Evolutionary conservation across 2,113 vertebrate species (phyloP), one percentile per base, ranked within the genome.

Genomic region (Cercopithecus mona): DNA sequence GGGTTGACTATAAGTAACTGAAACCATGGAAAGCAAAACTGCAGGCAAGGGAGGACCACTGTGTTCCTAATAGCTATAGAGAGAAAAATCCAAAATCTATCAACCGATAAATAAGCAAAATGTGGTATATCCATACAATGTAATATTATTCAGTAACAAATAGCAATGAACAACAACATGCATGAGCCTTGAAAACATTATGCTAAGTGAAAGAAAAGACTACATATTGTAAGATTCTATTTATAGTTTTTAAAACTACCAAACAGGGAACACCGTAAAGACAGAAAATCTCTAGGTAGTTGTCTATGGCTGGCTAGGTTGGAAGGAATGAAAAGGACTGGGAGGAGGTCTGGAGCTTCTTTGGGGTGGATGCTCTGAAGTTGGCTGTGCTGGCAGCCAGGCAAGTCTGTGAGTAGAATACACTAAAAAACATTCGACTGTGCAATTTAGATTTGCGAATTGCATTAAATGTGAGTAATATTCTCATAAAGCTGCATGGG

Each of bases 341-440:
- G 13, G 20, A 6, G 0, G 0, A 40, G 55, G 20, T 61, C 6
- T 9, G 13, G 10, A 5, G 48, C 16, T 30, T 17, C 82, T 84
- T 50, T 10, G 5, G 35, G 35, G 16, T 1, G 1, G 40, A 30
- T 5, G 16, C 7, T 6, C 64, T 27, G 3, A 35, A 61, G 30
- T 7, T 14, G 25, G 32, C 20, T 6, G 4, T 7, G 5, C n/a
- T 11, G 57, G 18, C 0, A 0, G 18, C 7, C 3, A 32, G 1
- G 5, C 22, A 25, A 23, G 6, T n/a, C 57, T 30, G 40, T 2
- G 4, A 45, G 17, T 25, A 20, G 3, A 23, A 45, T 3, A 30
- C 2, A 35, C n/a, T 1, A 17, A 79, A 9, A 35, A 0, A 1
- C 13, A 1, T 1, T 0, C 10, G 1, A 4, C 3, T 25, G 8